These are phyloP conservation scores for Heliconius eleuchia DNA, from an alignment of 1,140 invertebrate genomes.

Conservation along the genomic window DNA sequence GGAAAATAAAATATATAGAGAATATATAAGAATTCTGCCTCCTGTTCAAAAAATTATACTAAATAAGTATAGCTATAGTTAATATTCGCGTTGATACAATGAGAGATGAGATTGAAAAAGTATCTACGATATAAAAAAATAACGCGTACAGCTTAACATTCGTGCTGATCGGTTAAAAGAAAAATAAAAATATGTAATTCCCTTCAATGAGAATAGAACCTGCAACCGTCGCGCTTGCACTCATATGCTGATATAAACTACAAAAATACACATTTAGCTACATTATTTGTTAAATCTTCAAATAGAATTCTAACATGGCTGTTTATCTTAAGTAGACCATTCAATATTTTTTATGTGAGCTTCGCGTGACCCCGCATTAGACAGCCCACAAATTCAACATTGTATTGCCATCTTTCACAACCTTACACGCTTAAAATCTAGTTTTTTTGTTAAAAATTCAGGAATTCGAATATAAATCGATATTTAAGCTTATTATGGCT, in stretches of 20 bases:
- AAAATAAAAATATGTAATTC: neutral
- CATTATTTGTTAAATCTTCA: neutral
- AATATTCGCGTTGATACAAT: too few relatives aligned
- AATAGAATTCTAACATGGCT: neutral
- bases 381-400: constrained; percentile 38
- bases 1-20: too few relatives aligned
- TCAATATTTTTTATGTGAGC: constrained; percentile 48
- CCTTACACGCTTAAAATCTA: constrained; percentile 36
- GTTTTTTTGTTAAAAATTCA: constrained; percentile 20
- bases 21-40: too few relatives aligned
- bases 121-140: too few relatives aligned
- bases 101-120: too few relatives aligned
- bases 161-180: too few relatives aligned
- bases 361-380: constrained; percentile 38
- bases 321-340: constrained; percentile 50
- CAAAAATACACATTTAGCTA: neutral
- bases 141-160: too few relatives aligned
- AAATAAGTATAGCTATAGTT: too few relatives aligned
- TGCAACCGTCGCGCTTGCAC: too few relatives aligned
- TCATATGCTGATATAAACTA: too few relatives aligned
- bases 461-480: constrained; percentile 33
- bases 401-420: constrained; percentile 45
- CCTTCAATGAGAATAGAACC: neutral
- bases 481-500: constrained; percentile 31
- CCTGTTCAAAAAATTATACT: too few relatives aligned